These are phyloP conservation scores for Thera britannica DNA, from an alignment of 2,888 invertebrate genomes.

Conservation along the genomic window DNA sequence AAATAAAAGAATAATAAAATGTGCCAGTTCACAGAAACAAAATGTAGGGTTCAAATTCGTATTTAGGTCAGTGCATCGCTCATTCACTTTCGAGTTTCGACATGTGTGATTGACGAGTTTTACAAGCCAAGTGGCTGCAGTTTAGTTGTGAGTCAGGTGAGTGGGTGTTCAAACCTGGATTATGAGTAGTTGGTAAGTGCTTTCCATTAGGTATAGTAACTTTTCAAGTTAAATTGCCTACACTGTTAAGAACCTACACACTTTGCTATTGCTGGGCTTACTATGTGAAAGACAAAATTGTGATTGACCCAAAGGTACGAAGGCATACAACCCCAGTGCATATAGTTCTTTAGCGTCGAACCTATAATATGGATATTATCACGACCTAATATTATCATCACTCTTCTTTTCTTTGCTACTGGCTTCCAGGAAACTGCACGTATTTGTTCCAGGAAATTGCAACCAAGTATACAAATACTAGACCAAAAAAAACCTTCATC, in stretches of 20 bases:
- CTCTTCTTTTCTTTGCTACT: no score
- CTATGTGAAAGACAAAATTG: background rate
- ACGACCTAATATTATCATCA: no score
- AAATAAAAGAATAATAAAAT: background rate
- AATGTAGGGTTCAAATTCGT: background rate
- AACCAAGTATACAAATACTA: no score
- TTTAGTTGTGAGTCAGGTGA: conserved; percentile 22
- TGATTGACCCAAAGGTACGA: background rate
- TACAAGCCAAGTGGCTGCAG: conserved; percentile 17
- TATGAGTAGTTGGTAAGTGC: conserved; percentile 26
- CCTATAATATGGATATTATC: no score
- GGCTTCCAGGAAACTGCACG: no score
- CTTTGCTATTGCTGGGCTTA: conserved; percentile 1
- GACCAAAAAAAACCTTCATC: no score
- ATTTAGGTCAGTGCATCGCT: conserved; percentile 19
- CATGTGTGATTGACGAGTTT: conserved; percentile 21
- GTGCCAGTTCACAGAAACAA: conserved; percentile 8
- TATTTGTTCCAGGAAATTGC: no score
- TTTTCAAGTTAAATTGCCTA: conserved; percentile 31
- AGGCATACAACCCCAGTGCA: background rate
- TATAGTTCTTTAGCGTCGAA: no score
- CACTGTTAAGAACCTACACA: background rate
- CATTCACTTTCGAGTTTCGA: conserved; percentile 9
- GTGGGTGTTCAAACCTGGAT: conserved; percentile 23
- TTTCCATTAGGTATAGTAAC: conserved; percentile 29